These are phyloP conservation scores for Drosophila basisetae DNA, from an alignment of 2,888 invertebrate genomes.

Conservation along the genomic window DNA sequence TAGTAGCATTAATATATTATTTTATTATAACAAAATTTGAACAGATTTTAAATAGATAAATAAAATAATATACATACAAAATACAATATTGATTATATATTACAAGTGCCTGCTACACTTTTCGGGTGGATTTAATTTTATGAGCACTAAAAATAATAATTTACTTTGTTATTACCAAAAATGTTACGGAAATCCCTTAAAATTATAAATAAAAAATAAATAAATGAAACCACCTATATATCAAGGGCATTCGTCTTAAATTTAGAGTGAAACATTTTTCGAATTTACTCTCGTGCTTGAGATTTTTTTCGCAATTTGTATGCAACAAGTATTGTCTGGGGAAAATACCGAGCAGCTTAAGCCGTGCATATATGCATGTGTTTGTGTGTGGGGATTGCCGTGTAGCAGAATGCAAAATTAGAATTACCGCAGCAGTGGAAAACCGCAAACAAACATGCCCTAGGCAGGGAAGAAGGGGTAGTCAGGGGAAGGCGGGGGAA, in stretches of 20 bases:
- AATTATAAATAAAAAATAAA: background rate
- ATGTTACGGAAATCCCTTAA: background rate
- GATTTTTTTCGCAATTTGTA: slow-evolving; percentile 54
- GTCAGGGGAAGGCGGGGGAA: background rate
- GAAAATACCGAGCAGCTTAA: slow-evolving; percentile 35
- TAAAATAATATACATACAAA: background rate
- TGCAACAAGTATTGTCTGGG: slow-evolving; percentile 71
- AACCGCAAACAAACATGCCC: slow-evolving; percentile 38
- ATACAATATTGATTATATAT: background rate
- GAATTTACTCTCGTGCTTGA: background rate
- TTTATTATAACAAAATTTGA: background rate
- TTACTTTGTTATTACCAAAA: background rate
- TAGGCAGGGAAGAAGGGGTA: background rate
- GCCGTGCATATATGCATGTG: slow-evolving; percentile 9
- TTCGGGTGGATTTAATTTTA: background rate
- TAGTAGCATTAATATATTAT: background rate
- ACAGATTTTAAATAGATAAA: background rate
- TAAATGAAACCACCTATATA: background rate
- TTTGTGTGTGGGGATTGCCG: slow-evolving; percentile 31
- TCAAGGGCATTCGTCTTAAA: slow-evolving; percentile 5
- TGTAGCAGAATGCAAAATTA: slow-evolving; percentile 57
- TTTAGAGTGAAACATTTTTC: background rate
- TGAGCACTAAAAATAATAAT: background rate
- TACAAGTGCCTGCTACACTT: background rate
- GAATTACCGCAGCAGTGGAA: slow-evolving; percentile 48